Percentiles rank a stretch among this genome's conserved stretches.
phyloP scores from a whole-genome alignment of 2,888 invertebrate genomes.

The Macrosiphum euphorbiae region DNA sequence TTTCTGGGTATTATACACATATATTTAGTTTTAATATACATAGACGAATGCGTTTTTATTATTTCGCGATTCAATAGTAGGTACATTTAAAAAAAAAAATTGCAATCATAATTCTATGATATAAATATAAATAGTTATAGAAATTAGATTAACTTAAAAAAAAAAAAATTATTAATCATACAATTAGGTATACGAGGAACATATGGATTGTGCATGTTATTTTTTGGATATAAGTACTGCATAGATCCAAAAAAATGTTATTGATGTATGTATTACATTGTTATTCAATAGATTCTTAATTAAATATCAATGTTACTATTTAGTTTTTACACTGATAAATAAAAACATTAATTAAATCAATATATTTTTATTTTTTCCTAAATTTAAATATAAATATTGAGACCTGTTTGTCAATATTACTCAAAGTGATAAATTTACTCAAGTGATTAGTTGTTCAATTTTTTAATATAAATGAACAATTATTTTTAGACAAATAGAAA shows the following conservation, averaged over 20 bases:
- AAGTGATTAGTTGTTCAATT: background rate
- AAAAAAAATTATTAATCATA: background rate
- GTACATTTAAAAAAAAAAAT: background rate
- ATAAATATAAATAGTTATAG: background rate
- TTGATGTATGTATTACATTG: background rate
- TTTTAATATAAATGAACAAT: background rate
- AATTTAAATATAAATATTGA: background rate
- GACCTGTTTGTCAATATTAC: background rate
- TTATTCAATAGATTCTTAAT: background rate
- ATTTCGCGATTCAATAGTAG: background rate
- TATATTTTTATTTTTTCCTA: background rate
- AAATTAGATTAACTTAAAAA: background rate
- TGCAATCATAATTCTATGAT: background rate
- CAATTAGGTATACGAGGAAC: background rate
- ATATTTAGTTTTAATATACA: background rate
- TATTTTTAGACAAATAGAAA: background rate
- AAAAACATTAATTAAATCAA: background rate
- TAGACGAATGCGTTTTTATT: background rate
- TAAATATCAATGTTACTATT: background rate
- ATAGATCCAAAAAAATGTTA: background rate
- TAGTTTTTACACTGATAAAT: background rate
- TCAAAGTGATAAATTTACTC: background rate
- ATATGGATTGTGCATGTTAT: background rate
- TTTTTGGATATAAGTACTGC: background rate
- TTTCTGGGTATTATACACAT: background rate